Base-by-base conservation (phyloP, 2,797 vertebrate species). In the Peromyscus melanophrys region DNA sequence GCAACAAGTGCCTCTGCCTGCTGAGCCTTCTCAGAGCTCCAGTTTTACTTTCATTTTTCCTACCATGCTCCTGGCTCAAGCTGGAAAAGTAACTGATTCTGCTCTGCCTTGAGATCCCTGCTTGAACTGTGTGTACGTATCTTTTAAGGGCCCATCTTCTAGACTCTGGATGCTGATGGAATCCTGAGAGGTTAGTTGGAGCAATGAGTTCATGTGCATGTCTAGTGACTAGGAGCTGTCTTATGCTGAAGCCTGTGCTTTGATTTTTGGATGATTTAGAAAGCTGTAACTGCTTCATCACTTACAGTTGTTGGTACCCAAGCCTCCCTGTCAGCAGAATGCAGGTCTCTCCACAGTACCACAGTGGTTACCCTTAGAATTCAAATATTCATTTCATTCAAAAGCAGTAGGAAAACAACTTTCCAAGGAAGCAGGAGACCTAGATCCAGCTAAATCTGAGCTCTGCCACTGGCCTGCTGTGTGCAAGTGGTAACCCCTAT, bases 261-360 rank as follows among this genome's bases (percentile, higher is more conserved):
- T 89, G 23, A 88, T 94, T 43, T 94, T 94, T 94, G 80, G 81
- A 63, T 92, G 52, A 55, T 95, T 71, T 81, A 40, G 75, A 92
- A 97, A 95, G 0, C 43, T 92, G 84, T 78, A 75, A 91, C 55
- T 87, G 40, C 27, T 65, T 3, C 81, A 92, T 93, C 49, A 63
- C 13, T 96, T 73, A 76, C 57, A 93, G 27, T 27, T 75, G 40
- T 87, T 81, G 88, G 46, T 93, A 95, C 17, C 29, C 61, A 97
- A 94, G 61, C 14, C 17, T 92, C 67, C 92, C 37, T 80, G 59
- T 83, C 37, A 86, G 14, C 19, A 71, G 23, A 90, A 52, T 94
- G 52, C 2, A 27, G 52, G 13, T 46, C 57, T 93, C 17, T 69
- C 37, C 21, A 65, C n/a, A 31, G 16, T 43, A 90, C 59, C 59